Base-by-base conservation (phyloP, 2,888 invertebrate species). In the Euspilapteryx auroguttella region DNA sequence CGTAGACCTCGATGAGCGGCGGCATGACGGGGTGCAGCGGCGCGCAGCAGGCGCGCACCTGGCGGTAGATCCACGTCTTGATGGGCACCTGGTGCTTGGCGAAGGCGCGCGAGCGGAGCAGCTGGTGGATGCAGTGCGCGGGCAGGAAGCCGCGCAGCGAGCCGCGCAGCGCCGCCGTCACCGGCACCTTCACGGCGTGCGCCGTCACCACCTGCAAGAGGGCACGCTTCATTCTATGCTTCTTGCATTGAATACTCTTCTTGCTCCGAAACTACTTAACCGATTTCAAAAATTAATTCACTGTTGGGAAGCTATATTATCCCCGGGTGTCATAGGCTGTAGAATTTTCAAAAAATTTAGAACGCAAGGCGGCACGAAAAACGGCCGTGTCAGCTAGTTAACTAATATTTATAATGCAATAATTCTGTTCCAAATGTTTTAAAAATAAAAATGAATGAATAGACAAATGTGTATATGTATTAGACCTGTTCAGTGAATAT, bases 401-500 rank as follows among this genome's bases (percentile, higher is more conserved):
- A n/a, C n/a, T n/a, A n/a, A n/a, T n/a, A n/a, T n/a, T n/a, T n/a
- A n/a, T n/a, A n/a, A n/a, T n/a, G n/a, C n/a, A n/a, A n/a, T n/a
- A n/a, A n/a, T n/a, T n/a, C n/a, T n/a, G n/a, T n/a, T n/a, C n/a
- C n/a, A n/a, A n/a, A n/a, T n/a, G n/a, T n/a, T n/a, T n/a, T n/a
- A n/a, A n/a, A n/a, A n/a, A n/a, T n/a, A n/a, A n/a, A n/a, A n/a
- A n/a, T n/a, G n/a, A n/a, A n/a, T n/a, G n/a, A n/a, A n/a, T n/a
- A n/a, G n/a, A n/a, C n/a, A n/a, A n/a, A n/a, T n/a, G n/a, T n/a
- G n/a, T n/a, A n/a, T n/a, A n/a, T n/a, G n/a, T n/a, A n/a, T n/a
- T n/a, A n/a, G n/a, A 84, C 85, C 79, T 96, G 94, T 59, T 97
- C 97, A 0, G 95, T 95, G 52, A 97, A 97, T 38, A 98, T 90